Evolutionary conservation across 2,113 vertebrate species (phyloP).

Genomic region (Coptodon bakossiorum): DNA sequence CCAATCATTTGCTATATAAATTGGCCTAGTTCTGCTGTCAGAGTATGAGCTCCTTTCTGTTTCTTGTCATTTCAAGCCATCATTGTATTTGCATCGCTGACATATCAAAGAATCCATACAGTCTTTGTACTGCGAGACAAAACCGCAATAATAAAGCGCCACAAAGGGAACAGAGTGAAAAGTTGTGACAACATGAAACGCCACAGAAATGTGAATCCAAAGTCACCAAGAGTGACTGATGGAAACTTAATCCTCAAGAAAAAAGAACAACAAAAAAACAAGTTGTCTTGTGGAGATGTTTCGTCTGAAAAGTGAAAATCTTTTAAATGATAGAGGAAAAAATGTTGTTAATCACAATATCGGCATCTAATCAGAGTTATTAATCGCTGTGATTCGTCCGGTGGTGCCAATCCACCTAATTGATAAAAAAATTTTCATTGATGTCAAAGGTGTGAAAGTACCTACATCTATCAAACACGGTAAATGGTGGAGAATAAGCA

Average conservation of each 20-base stretch:
- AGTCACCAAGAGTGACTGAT: background rate
- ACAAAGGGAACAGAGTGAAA: background rate
- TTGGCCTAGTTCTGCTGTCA: background rate
- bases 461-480: background rate
- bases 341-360: background rate
- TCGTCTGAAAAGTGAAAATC: background rate
- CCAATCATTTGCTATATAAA: background rate
- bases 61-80: conserved; percentile 12
- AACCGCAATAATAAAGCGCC: background rate
- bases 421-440: background rate
- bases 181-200: background rate
- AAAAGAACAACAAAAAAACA: background rate
- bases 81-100: conserved; percentile 29
- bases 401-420: background rate
- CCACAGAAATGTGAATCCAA: background rate
- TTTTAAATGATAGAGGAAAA: background rate
- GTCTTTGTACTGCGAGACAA: conserved; percentile 1
- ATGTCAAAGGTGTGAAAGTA: background rate
- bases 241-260: background rate
- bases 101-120: conserved; percentile 31
- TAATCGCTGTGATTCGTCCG: background rate
- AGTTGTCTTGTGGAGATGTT: background rate
- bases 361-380: background rate
- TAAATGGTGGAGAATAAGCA: background rate
- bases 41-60: background rate